Conservation (phyloP, 2,888 invertebrate species). For the Limenitis camilla region DNA sequence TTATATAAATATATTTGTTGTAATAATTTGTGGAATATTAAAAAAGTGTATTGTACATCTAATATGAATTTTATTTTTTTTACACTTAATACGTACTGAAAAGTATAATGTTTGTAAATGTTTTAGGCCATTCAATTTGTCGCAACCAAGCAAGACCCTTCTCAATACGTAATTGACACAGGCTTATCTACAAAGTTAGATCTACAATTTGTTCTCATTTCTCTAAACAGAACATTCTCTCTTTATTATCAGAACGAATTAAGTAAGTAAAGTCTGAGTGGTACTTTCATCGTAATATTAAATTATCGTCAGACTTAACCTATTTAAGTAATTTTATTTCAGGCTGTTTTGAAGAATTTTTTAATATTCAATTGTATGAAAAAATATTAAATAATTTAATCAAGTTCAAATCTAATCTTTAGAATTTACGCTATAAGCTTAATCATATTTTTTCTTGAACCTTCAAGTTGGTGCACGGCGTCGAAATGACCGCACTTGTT, state of each 20-base stretch:
- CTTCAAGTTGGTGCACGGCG: too few species aligned
- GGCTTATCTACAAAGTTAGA: conserved; percentile 64
- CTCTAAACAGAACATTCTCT: conserved; percentile 29
- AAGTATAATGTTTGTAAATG: background rate
- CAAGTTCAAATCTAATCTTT: background rate
- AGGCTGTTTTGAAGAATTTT: background rate
- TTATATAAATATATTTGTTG: too few species aligned
- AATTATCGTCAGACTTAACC: conserved; percentile 16
- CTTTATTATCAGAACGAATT: conserved; percentile 22
- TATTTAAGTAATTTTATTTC: conserved; percentile 13
- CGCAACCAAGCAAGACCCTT: conserved; percentile 54
- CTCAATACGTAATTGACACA: conserved; percentile 70
- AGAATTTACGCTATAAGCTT: background rate
- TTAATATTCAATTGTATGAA: too few species aligned
- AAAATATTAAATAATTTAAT: background rate
- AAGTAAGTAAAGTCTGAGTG: conserved; percentile 14
- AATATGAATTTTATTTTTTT: too few species aligned
- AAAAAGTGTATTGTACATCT: too few species aligned
- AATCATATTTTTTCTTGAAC: too few species aligned
- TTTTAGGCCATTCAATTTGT: conserved; percentile 64
- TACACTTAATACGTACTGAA: too few species aligned
- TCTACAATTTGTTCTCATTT: conserved; percentile 58
- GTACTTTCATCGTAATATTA: conserved; percentile 13
- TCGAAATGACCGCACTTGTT: too few species aligned
- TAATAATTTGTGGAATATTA: too few species aligned